phyloP scores from a whole-genome alignment of 1,140 invertebrate species.

The Tetramorium alpestre region DNA sequence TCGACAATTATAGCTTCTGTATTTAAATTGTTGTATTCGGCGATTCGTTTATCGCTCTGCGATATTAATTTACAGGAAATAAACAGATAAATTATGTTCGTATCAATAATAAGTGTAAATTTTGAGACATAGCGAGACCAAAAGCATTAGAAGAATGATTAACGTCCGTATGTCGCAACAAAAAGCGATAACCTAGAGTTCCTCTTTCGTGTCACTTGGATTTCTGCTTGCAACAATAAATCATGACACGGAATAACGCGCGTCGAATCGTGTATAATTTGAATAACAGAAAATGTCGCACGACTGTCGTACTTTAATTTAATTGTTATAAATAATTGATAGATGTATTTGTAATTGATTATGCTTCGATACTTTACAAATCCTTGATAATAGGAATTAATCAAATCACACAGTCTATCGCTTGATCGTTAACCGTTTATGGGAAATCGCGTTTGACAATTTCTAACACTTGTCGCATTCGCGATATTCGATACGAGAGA shows the following conservation, averaged over 20 bases:
- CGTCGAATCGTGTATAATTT: neutral
- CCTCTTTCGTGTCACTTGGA: neutral
- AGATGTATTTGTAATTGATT: neutral
- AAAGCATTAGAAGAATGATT: slow-evolving; percentile 2
- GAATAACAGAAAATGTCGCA: neutral
- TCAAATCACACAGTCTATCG: neutral
- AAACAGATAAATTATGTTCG: neutral
- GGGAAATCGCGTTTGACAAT: neutral
- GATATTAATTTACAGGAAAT: neutral
- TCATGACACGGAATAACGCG: neutral
- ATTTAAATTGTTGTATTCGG: neutral
- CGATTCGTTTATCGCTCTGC: neutral
- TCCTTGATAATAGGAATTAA: neutral
- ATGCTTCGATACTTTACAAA: neutral
- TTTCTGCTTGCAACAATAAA: neutral
- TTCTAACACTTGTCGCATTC: neutral
- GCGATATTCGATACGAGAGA: neutral
- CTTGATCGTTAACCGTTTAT: neutral
- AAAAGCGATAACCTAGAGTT: neutral
- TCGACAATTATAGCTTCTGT: neutral
- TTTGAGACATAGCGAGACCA: neutral
- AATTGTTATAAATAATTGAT: neutral
- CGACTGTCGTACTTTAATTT: neutral
- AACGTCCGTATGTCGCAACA: neutral
- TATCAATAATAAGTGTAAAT: neutral